These are phyloP conservation scores for Melangyna quadrimaculata DNA, from an alignment of 2,888 invertebrate genomes.

Conservation along the genomic window DNA sequence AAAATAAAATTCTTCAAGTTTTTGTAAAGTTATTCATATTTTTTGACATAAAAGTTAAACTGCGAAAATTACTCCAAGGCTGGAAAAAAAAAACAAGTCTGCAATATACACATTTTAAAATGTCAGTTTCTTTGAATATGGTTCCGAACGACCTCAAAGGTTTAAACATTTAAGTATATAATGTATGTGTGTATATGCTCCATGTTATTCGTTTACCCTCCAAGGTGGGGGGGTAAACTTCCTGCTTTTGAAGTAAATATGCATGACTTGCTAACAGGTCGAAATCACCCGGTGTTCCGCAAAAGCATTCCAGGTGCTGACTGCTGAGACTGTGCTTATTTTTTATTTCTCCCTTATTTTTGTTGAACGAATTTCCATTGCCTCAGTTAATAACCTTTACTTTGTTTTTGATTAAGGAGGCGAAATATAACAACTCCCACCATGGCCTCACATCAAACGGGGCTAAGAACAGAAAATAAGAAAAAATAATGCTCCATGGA, in stretches of 20 bases:
- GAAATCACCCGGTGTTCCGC: slow-evolving; percentile 37
- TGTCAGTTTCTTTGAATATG: slow-evolving; percentile 9
- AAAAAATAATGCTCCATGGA: slow-evolving; percentile 8
- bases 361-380: slow-evolving; percentile 44
- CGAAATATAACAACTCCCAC: slow-evolving; percentile 42
- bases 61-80: not conserved
- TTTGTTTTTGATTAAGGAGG: slow-evolving; percentile 68
- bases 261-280: slow-evolving; percentile 52
- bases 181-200: too few species aligned
- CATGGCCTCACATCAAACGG: slow-evolving; percentile 1
- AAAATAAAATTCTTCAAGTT: not conserved
- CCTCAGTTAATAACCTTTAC: slow-evolving; percentile 34
- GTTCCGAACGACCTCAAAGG: slow-evolving; percentile 5
- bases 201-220: slow-evolving; percentile 23
- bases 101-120: not conserved
- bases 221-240: slow-evolving; percentile 53
- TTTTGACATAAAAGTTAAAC: slow-evolving; percentile 5
- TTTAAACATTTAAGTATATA: not conserved
- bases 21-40: not conserved
- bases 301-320: slow-evolving; percentile 9
- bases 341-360: slow-evolving; percentile 13
- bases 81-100: not conserved
- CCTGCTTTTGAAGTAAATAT: slow-evolving; percentile 48
- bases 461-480: slow-evolving; percentile 25
- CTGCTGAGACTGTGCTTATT: not conserved